phyloP scores from a whole-genome alignment of 2,888 invertebrate species.

The Dendrolimus houi region DNA sequence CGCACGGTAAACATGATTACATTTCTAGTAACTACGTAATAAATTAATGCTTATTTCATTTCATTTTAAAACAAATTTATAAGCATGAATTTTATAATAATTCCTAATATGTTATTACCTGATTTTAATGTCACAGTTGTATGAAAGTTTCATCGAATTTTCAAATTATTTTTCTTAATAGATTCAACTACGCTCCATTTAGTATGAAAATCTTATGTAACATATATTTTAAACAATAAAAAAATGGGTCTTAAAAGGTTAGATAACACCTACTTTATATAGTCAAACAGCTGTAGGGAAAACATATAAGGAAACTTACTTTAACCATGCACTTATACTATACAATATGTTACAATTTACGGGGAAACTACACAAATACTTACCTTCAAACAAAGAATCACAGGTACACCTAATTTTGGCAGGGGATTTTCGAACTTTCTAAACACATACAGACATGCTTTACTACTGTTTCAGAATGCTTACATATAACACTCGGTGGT shows the following conservation, averaged over 20 bases:
- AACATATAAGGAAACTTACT: conserved; percentile 9
- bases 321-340: conserved; percentile 25
- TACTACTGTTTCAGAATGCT: conserved; percentile 54
- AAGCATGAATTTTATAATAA: too few relatives aligned
- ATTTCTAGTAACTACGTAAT: too few relatives aligned
- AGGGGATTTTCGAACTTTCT: conserved; percentile 41
- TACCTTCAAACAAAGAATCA: conserved; percentile 47
- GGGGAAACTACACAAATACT: conserved; percentile 39
- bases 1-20: too few relatives aligned
- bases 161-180: too few relatives aligned
- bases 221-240: too few relatives aligned
- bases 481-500: conserved; percentile 63
- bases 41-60: too few relatives aligned
- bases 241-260: not conserved
- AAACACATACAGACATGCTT: conserved; percentile 65
- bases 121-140: too few relatives aligned
- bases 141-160: too few relatives aligned
- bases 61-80: too few relatives aligned
- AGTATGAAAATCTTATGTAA: too few relatives aligned
- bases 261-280: not conserved
- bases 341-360: conserved; percentile 30
- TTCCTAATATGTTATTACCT: too few relatives aligned
- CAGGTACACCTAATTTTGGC: conserved; percentile 51
- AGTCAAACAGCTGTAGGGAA: not conserved
- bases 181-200: too few relatives aligned